Evolutionary conservation across 1,140 invertebrate genomes (phyloP).

Genomic region (Helicorthomorpha holstii): DNA sequence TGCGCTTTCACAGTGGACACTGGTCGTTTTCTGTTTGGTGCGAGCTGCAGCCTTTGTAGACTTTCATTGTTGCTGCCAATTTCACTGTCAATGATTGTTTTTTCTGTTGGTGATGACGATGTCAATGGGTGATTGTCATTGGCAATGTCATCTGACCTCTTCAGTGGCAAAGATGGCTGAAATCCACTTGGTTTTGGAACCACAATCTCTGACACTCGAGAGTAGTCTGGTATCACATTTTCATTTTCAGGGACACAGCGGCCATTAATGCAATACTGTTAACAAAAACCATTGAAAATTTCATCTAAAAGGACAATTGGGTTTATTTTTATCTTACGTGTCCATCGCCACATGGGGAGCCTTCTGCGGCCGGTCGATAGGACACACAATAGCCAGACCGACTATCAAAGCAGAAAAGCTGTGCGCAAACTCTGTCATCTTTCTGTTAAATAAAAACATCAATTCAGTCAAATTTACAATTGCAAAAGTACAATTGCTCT

Average conservation of each 20-base stretch:
- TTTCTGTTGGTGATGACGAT: background rate
- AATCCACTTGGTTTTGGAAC: conserved; percentile 31
- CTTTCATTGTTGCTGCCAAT: background rate
- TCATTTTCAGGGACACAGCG: conserved; percentile 77
- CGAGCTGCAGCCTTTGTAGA: background rate
- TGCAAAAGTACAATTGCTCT: conserved; percentile 19
- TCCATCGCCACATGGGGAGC: conserved; percentile 79
- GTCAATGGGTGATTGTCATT: conserved; percentile 10
- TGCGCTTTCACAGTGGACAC: no score
- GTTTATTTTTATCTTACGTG: no score
- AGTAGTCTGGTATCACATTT: conserved; percentile 85
- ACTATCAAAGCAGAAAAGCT: conserved; percentile 87
- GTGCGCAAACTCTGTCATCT: conserved; percentile 86
- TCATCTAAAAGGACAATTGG: no score
- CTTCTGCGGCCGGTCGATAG: conserved; percentile 83
- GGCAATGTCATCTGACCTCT: conserved; percentile 11
- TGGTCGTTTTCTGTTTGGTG: background rate
- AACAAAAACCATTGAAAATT: no score
- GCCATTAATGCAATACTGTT: conserved; percentile 74
- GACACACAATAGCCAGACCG: conserved; percentile 88
- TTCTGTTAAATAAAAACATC: conserved; percentile 40
- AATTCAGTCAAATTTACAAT: background rate
- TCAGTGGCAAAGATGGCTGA: conserved; percentile 11
- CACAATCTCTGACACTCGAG: conserved; percentile 63
- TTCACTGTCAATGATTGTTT: no score